Percentiles rank a stretch among this genome's conserved stretches.
These are phyloP conservation scores for Atrichornis clamosus DNA, from an alignment of 2,113 vertebrate genomes.

Conservation along the genomic window DNA sequence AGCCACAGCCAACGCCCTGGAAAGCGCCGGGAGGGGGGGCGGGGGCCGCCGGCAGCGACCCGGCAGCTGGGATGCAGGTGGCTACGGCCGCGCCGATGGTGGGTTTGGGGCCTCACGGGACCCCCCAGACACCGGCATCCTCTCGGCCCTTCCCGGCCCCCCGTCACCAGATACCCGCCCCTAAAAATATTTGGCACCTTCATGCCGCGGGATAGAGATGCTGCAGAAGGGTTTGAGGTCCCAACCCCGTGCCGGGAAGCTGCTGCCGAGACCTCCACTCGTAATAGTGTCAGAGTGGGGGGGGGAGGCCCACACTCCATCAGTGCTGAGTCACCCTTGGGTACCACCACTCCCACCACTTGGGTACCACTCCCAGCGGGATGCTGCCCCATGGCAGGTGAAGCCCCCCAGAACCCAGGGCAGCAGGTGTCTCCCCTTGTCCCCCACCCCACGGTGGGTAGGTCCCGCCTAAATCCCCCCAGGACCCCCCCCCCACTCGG, in stretches of 20 bases:
- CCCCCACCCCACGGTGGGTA: no score
- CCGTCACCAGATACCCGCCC: neutral
- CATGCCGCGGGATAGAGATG: neutral
- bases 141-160: neutral
- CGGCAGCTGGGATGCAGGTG: neutral
- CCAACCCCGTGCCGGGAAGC: neutral
- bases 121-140: neutral
- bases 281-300: neutral
- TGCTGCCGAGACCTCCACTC: neutral
- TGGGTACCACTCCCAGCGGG: neutral
- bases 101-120: neutral
- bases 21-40: neutral
- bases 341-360: neutral
- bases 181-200: neutral
- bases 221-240: neutral
- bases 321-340: neutral
- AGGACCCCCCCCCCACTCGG: neutral
- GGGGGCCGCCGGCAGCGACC: neutral
- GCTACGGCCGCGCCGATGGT: no score
- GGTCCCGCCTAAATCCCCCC: neutral
- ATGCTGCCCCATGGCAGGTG: neutral
- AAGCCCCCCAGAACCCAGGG: neutral
- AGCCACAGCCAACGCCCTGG: constrained; percentile 29
- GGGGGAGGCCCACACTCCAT: neutral
- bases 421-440: neutral